A percentile compares a stretch with the other conserved stretches of the same genome.
Conservation (phyloP, 2,797 vertebrate species). For the Nyctalus aviator region DNA sequence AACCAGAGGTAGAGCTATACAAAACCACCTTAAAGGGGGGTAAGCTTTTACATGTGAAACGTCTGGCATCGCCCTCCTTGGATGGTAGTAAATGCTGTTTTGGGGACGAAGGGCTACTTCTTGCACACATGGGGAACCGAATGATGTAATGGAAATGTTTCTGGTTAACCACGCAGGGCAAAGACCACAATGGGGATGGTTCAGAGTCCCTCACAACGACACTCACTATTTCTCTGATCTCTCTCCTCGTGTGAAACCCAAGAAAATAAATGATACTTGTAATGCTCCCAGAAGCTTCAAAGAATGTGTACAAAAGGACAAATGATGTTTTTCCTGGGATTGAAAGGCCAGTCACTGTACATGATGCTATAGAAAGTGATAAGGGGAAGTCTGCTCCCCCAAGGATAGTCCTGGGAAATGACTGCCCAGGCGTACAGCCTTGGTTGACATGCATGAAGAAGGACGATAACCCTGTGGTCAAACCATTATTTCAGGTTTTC, state of each 20-base stretch:
- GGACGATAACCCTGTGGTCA: neutral
- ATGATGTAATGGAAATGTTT: neutral
- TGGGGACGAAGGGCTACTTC: neutral
- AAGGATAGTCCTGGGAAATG: neutral
- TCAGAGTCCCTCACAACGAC: neutral
- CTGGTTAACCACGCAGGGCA: neutral
- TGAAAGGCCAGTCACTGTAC: neutral
- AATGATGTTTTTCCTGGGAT: neutral
- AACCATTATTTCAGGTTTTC: neutral
- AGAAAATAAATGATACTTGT: constrained; percentile 16
- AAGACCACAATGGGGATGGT: neutral
- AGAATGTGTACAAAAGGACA: neutral
- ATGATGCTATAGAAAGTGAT: neutral
- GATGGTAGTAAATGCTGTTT: neutral
- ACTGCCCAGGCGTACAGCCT: neutral
- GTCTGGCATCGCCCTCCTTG: neutral
- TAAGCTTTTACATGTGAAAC: neutral
- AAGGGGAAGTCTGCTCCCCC: neutral
- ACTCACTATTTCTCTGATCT: neutral
- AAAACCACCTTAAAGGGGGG: neutral
- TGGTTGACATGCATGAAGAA: neutral
- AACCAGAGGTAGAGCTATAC: neutral
- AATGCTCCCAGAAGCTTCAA: neutral
- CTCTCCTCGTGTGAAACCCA: neutral
- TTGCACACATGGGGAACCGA: neutral